Conservation (phyloP, 37 sponge, comb jelly and placozoan species). For the Oopsacas minuta region DNA sequence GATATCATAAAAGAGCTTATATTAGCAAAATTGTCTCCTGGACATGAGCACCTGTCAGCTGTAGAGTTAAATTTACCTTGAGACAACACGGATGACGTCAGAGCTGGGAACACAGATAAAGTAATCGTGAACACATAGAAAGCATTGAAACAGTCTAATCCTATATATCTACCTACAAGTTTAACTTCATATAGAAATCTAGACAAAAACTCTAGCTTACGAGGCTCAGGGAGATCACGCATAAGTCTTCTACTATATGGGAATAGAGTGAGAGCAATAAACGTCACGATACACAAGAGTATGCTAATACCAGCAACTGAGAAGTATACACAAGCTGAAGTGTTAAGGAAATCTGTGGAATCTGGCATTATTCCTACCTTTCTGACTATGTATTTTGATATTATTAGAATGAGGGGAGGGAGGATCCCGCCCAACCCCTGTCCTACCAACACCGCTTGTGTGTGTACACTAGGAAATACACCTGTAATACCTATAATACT, state of each 20-base stretch:
- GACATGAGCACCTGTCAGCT: background rate
- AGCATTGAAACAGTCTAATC: background rate
- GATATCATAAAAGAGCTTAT: background rate
- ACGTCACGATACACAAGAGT: background rate
- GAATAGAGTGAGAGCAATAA: background rate
- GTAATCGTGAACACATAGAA: background rate
- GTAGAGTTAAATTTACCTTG: background rate
- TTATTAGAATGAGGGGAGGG: background rate
- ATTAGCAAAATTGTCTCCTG: background rate
- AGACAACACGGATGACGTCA: background rate
- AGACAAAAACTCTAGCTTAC: background rate
- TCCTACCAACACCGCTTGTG: conserved; percentile 6
- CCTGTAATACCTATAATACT: background rate
- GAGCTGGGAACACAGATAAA: background rate
- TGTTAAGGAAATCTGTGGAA: background rate
- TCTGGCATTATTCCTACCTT: background rate
- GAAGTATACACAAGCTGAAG: background rate
- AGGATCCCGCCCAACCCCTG: background rate
- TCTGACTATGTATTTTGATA: background rate
- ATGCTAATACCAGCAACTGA: background rate
- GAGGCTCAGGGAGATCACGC: background rate
- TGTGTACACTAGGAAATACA: background rate
- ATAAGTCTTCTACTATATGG: background rate
- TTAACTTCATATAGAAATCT: background rate
- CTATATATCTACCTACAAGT: background rate